Evolutionary conservation across 2,797 vertebrate genomes (phyloP).

Genomic region (Coluber constrictor): DNA sequence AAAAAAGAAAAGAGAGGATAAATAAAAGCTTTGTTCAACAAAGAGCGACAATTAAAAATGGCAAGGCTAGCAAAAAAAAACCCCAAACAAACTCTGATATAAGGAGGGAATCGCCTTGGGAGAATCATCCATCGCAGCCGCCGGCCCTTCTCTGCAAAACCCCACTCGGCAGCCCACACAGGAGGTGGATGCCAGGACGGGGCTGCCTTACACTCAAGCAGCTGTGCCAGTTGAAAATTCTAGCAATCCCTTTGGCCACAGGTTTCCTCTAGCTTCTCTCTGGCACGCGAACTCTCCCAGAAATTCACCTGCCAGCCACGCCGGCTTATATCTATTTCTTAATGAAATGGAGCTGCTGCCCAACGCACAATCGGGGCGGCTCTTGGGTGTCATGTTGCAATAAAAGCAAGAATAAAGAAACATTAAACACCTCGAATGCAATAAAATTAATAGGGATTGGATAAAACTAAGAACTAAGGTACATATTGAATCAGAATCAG

Average conservation of each 20-base stretch:
- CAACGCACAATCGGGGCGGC: too few species aligned
- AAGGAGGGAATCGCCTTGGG: conserved; percentile 17
- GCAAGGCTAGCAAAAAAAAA: conserved; percentile 22
- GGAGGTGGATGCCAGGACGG: accelerated
- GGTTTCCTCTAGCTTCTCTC: too few species aligned
- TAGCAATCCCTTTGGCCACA: not conserved
- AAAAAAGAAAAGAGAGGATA: conserved; percentile 18
- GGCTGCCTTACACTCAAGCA: not conserved
- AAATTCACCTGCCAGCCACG: too few species aligned
- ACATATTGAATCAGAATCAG: too few species aligned
- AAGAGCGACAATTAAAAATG: conserved; percentile 41
- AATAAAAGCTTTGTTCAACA: conserved; percentile 38
- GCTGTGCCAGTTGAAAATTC: accelerated
- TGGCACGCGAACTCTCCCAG: too few species aligned
- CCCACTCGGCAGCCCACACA: not conserved
- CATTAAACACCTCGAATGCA: too few species aligned
- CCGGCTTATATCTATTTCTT: too few species aligned
- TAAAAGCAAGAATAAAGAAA: too few species aligned
- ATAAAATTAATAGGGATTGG: too few species aligned
- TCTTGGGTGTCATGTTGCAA: too few species aligned
- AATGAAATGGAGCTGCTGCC: too few species aligned
- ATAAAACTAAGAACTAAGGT: too few species aligned
- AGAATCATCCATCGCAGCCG: not conserved
- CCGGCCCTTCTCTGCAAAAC: not conserved
- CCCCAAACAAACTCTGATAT: not conserved